These are phyloP conservation scores for Cetonia aurata DNA, from an alignment of 2,888 invertebrate species.

Conservation along the genomic window DNA sequence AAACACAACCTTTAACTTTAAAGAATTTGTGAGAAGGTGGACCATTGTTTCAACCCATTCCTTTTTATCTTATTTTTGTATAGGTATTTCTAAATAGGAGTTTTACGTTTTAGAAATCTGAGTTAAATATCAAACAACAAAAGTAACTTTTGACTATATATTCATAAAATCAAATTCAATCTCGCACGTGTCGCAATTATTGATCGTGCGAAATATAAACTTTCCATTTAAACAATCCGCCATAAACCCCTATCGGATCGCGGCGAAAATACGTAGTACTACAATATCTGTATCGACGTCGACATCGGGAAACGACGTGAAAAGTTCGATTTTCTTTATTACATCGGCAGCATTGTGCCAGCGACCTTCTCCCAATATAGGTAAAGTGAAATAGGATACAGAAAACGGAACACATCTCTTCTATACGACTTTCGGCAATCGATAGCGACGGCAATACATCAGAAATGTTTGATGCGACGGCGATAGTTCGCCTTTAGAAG, in stretches of 20 bases:
- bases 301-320: slow-evolving; percentile 27
- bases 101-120: no score
- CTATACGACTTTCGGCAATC: slow-evolving; percentile 47
- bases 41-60: no score
- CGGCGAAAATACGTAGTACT: background rate
- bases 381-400: slow-evolving; percentile 40
- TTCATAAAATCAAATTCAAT: no score
- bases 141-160: no score
- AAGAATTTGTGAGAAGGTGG: no score
- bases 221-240: background rate
- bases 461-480: slow-evolving; percentile 53
- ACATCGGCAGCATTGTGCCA: slow-evolving; percentile 29
- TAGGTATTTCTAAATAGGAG: no score
- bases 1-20: no score
- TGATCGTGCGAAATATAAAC: no score
- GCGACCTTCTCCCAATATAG: slow-evolving; percentile 25
- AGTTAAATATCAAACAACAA: no score
- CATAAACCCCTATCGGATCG: slow-evolving; percentile 4
- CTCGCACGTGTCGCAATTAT: no score
- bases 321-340: slow-evolving; percentile 37
- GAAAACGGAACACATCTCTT: slow-evolving; percentile 44
- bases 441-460: slow-evolving; percentile 53
- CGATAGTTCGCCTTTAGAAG: slow-evolving; percentile 47
- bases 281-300: slow-evolving; percentile 4
- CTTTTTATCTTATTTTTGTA: no score